Base-by-base conservation (phyloP, 2,888 invertebrate genomes). In the Oeneis ivallda region DNA sequence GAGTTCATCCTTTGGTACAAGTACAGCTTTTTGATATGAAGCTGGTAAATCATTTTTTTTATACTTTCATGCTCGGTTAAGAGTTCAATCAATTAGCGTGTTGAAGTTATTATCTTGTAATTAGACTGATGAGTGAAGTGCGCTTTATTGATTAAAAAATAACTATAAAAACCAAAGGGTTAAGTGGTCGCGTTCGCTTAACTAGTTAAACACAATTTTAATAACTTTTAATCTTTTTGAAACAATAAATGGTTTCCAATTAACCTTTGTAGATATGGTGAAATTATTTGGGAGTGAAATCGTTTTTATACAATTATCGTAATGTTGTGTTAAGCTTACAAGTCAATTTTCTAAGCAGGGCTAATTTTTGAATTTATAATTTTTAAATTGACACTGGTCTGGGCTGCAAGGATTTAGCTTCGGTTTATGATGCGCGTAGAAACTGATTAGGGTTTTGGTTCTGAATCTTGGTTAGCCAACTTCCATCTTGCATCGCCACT, bases 21-120 rank as follows among this genome's bases (percentile, higher is more conserved):
- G 77, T 79, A 86, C 88, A 87, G 85, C 89, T 88, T 81, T 75
- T 41, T 68, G 73, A 83, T 65, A 92, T 92, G 91, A 92, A 90
- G 86, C 89, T 91, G 91, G 91, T 92, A 89, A 83, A 49, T 34
- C n/a, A 32, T 45, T 45, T 45, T n/a, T 50, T 17, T 50, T 50
- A 19, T 50, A 4, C 15, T 7, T 43, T 47, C 0, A 47, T 0
- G 17, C 17, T 47, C 17, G 13, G 49, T 50, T 50, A 11, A 50
- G 6, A 50, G 19, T 50, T 50, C 19, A 43, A 32, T 32, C 26
- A 43, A 26, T 26, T 43, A 43, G 10, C n/a, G 26, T 39, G 32
- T 59, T 34, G 11, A 26, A 43, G 10, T 15, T 47, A 9, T 47
- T 17, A 47, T 13, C 13, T 13, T 13, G 47, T 47, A 47, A 47